Evolutionary conservation across 1,140 invertebrate genomes (phyloP), one percentile per base, ranked within the genome.

Genomic region (Bursaphelenchus mucronatus): DNA sequence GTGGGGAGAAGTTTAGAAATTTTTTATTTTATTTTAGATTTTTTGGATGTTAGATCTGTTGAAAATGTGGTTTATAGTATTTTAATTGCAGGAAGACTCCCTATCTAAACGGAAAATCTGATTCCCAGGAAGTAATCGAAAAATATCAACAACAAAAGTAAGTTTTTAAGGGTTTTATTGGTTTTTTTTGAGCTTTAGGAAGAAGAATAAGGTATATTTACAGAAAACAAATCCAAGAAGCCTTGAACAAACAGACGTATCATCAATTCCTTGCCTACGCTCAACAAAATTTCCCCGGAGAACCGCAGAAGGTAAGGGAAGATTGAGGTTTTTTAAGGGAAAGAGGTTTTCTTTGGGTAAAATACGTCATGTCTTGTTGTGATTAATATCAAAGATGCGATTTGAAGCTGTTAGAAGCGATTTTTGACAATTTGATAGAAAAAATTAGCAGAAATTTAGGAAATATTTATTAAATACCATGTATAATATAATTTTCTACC

Each of bases 211-310:
- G 10, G 15, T n/a, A 58, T 30, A 40, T 45, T 47, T 73, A 45
- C 46, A 70, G 69, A 63, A 19, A 69, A 10, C 88, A 91, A 80
- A 91, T 98, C 76, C 90, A 97, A 84, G 91, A 95, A 80, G 92
- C 92, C 11, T 83, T 98, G 8, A 97, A 97, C 83, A 89, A 91
- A 75, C 94, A 97, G 84, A 97, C 94, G 0, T 94, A 89, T 82
- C 86, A 88, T 64, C 92, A 96, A 59, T 98, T 97, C 81, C 88
- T 88, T 80, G 86, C 88, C 53, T 97, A 97, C 82, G 92, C 94
- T 0, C 89, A 94, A 71, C 92, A 97, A 79, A 94, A 97, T 78
- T 94, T 89, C 83, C 94, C 94, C 9, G 90, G 89, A 11, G 89
- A 90, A 83, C 88, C 89, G 8, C 90, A 94, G 73, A 90, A 87